Base-by-base conservation (phyloP, 2,113 vertebrate species). In the Lethenteron camtschaticum region DNA sequence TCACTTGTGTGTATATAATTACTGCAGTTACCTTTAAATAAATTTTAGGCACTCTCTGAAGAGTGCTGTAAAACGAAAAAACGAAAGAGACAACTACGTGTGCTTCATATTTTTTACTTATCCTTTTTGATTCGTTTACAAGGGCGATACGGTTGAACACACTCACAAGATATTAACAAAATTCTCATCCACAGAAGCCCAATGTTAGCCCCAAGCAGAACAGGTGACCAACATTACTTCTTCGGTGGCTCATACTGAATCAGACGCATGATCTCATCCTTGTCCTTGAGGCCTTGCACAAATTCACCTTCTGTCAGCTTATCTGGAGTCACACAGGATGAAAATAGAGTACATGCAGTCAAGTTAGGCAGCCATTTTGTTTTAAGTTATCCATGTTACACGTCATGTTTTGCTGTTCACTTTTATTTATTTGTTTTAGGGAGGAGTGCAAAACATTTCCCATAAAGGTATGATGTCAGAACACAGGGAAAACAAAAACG, bases 271-370 rank as follows among this genome's bases (percentile, higher is more conserved):
- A 85, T 85, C 10, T 78, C 79, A 5, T 84, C 81, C 12, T 86
- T 86, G 71, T 84, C 82, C 69, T 79, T 82, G 72, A 87, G 79
- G 24, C 83, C 85, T 68, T 81, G 75, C 74, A 87, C 79, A 75
- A 87, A 87, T 75, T 87, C 85, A 41, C 82, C 83, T 74, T 87
- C 85, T 24, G 83, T 81, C 75, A 86, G 74, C 60, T 82, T 82
- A 55, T 85, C 85, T 83, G 63, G 14, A 20, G 16, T 18, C 13
- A 63, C 13, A 18, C 13, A 63, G 59, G 16, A 14, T 63, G 13
- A 14, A 14, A 63, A 63, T 14, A 63, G 8, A 14, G 16, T 63
- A 14, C 13, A 63, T 63, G 13, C 59, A 63, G 13, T 14, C 3
- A 13, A 63, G 5, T 63, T 63, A 14, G 16, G 16, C 16, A 18